phyloP scores from a whole-genome alignment of 2,797 vertebrate species.

The Epinephelus malabaricus region DNA sequence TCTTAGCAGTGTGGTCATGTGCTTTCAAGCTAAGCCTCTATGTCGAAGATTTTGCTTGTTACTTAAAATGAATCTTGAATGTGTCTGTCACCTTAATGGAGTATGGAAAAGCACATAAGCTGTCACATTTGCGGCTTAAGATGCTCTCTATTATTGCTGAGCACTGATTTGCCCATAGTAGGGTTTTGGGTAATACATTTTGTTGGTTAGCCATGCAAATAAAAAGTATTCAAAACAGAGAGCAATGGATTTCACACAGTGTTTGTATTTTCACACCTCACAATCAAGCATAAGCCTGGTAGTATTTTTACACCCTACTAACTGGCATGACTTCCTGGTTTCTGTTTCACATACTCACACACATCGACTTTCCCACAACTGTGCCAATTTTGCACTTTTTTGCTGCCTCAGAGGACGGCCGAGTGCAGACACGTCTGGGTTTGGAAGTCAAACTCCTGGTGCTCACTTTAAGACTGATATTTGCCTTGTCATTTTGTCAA shows the following conservation, averaged over 20 bases:
- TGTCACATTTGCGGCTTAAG: not conserved
- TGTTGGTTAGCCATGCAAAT: not conserved
- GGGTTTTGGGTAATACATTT: not conserved
- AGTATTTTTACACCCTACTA: constrained; percentile 11
- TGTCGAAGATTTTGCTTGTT: not conserved
- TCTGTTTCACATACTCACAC: not conserved
- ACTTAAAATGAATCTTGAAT: not conserved
- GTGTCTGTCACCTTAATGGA: not conserved
- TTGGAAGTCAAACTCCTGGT: not conserved
- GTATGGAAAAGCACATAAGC: not conserved
- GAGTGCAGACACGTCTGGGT: not conserved
- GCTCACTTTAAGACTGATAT: not conserved
- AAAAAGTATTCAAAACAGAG: not conserved
- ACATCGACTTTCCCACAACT: constrained; percentile 5
- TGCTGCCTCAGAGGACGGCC: not conserved
- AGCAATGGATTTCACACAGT: not conserved
- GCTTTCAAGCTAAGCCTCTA: not conserved
- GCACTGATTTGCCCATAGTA: not conserved
- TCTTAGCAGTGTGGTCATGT: too few species aligned
- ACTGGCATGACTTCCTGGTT: not conserved
- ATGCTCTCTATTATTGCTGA: not conserved
- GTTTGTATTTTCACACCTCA: constrained; percentile 29
- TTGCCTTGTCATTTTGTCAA: not conserved
- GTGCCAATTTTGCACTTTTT: not conserved
- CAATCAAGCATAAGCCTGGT: not conserved